Percentiles rank a stretch among this genome's conserved stretches.
Conservation (phyloP, 2,888 invertebrate species). For the Digitonthophagus gazella region DNA sequence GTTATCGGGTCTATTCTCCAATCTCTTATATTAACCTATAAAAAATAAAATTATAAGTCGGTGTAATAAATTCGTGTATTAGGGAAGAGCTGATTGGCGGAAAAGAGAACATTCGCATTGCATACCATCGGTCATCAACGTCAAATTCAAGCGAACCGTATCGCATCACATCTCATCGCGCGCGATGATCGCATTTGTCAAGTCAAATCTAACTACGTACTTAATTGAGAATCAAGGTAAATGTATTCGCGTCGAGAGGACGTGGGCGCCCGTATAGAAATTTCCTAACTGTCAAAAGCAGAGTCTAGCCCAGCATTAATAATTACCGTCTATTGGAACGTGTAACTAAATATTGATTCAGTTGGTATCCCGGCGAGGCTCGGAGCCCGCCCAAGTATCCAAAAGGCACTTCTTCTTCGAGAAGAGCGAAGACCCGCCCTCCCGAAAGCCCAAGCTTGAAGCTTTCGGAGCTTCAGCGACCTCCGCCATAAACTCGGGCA, state of each 20-base stretch:
- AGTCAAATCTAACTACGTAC: constrained; percentile 21
- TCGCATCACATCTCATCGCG: constrained; percentile 8
- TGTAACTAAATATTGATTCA: constrained; percentile 33
- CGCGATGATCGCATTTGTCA: constrained; percentile 15
- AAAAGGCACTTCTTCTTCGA: constrained; percentile 1
- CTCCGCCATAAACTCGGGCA: background rate
- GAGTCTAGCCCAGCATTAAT: constrained; percentile 37
- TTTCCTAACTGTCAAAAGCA: constrained; percentile 37
- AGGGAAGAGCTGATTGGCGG: background rate
- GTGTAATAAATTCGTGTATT: background rate
- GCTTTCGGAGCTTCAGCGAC: background rate
- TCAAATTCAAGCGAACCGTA: constrained; percentile 3
- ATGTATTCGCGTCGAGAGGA: constrained; percentile 22
- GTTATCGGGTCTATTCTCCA: background rate
- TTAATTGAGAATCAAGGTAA: constrained; percentile 24
- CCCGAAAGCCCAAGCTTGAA: background rate
- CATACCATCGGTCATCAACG: constrained; percentile 8
- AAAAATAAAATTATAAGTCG: no score
- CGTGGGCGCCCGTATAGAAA: constrained; percentile 24
- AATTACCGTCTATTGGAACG: constrained; percentile 38
- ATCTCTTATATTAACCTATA: background rate
- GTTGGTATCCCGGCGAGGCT: background rate
- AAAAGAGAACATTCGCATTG: background rate
- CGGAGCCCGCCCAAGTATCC: background rate
- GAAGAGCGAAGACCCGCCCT: constrained; percentile 1